These are phyloP conservation scores for Actinernus sp. DNA, from an alignment of 92 coral and sea anemone species.

Conservation along the genomic window DNA sequence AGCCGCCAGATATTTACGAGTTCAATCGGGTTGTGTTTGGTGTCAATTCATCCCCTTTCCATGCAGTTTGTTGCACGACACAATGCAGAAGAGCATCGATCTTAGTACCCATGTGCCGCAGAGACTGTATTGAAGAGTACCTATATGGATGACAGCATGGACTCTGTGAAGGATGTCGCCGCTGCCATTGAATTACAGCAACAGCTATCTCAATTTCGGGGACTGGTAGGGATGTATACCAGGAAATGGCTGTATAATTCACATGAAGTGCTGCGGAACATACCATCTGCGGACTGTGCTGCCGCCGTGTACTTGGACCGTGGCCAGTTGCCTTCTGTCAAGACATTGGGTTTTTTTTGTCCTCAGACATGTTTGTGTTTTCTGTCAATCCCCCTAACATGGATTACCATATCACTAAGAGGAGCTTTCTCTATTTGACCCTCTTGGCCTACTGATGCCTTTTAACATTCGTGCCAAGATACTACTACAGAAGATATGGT, in stretches of 20 bases:
- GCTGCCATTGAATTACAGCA: conserved; percentile 38
- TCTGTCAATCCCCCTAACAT: conserved; percentile 18
- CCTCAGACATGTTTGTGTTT: conserved; percentile 25
- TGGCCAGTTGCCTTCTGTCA: conserved; percentile 55
- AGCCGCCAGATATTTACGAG: conserved; percentile 54
- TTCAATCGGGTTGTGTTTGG: conserved; percentile 64
- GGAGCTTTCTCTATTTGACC: conserved; percentile 44
- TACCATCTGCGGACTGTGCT: conserved; percentile 55
- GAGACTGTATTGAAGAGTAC: conserved; percentile 57
- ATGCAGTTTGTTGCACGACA: conserved; percentile 54
- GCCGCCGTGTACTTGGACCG: conserved; percentile 62
- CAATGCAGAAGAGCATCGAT: conserved; percentile 18
- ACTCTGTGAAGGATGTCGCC: conserved; percentile 44
- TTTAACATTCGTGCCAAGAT: too few relatives aligned
- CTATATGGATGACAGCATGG: conserved; percentile 77
- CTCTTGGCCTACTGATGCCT: too few relatives aligned
- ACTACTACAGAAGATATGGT: too few relatives aligned
- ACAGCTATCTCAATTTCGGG: conserved; percentile 48
- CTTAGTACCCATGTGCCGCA: conserved; percentile 36
- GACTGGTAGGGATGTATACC: conserved; percentile 56
- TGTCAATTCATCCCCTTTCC: conserved; percentile 54
- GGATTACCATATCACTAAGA: conserved; percentile 17
- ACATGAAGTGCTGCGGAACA: conserved; percentile 31
- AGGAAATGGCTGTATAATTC: conserved; percentile 58
- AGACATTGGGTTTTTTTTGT: conserved; percentile 53